Base-by-base conservation (phyloP, 30 jellyfish, hydroid and myxozoan species). In the Sanderia malayensis region DNA sequence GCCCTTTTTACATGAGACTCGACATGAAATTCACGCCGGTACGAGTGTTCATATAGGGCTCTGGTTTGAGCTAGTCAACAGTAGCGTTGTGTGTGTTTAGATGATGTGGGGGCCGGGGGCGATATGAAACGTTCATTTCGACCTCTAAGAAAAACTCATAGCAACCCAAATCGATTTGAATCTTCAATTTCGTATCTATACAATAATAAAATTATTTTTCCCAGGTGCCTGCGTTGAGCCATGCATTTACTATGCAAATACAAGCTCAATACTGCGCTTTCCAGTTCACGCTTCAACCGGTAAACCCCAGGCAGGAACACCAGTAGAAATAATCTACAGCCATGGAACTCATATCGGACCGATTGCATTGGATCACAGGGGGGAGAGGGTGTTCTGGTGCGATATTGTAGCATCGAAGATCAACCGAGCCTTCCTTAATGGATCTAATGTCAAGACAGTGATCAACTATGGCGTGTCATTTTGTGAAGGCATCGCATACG, bases 401-500 rank as follows among this genome's bases (percentile, higher is more conserved):
- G 96, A 93, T 58, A 70, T 62, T 0, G 86, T 79, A 15, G 46
- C 71, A 4, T 11, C 78, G 9, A 49, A 61, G 74, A 75, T 90
- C 24, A 67, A 72, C 86, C 53, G 80, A 59, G 92, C 94, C 19
- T 28, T 30, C 20, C 79, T 82, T 4, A 74, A 90, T 83, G 98
- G 95, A 13, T 11, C 83, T 0, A 67, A 64, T 15, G 52, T 25
- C 24, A 26, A 44, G 13, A 71, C 46, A 52, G 27, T 90, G 29
- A 46, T 90, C 9, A 47, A 77, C 29, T 83, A 83, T 72, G 95
- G 93, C 11, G 79, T 78, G 33, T 81, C 94, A 31, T 64, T 75
- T 46, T 71, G 89, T 45, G 86, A 82, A 55, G 98, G 98, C 44
- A 44, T 86, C n/a, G 89, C 95, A 1, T 62, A 71, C 53, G 99